Evolutionary conservation across 2,113 vertebrate species (phyloP), one percentile per base, ranked within the genome.

Genomic region (Anthoscopus minutus): DNA sequence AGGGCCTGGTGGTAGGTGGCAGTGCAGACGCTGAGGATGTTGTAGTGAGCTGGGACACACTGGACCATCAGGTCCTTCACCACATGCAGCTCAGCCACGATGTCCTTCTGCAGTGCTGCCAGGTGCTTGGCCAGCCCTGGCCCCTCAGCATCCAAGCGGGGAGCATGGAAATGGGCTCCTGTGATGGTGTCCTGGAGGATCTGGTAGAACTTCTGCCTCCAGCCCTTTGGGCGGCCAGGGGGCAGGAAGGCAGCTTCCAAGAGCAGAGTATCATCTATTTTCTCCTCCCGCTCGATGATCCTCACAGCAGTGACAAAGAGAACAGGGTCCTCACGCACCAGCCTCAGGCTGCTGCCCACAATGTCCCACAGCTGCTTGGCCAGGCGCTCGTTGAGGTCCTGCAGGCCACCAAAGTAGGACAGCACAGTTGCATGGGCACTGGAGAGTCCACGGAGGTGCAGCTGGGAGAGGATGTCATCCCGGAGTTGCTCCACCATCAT

Each of bases 251-350:
- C 82, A 35, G 96, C 84, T 27, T 90, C 70, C 81, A 97, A 97
- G 73, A 98, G 96, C 45, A 98, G 95, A 38, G 94, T 69, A 4
- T 71, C 87, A 88, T 98, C 98, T 71, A 98, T 97, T 37, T 98
- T 96, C 92, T 99, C 98, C 73, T 99, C 99, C 11, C 99, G 96
- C 95, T 99, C 99, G 0, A 99, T 98, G 57, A 99, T 99, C 60
- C 99, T 98, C 69, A 99, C 95, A 1, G 99, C 99, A 0, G 99
- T 99, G 40, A 99, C 99, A 9, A 99, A 98, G 5, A 98, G 97
- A 6, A 98, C 97, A 3, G 99, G 99, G 94, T 99, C 98, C 70
- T 99, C 98, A 0, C 94, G 97, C 24, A 98, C 98, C 95, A 99
- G 96, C 44, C 66, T 89, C 89, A 99, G 93, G 91, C 98, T 96